Base-by-base conservation (phyloP, 2,113 vertebrate species). In the Protobothrops flavoviridis region DNA sequence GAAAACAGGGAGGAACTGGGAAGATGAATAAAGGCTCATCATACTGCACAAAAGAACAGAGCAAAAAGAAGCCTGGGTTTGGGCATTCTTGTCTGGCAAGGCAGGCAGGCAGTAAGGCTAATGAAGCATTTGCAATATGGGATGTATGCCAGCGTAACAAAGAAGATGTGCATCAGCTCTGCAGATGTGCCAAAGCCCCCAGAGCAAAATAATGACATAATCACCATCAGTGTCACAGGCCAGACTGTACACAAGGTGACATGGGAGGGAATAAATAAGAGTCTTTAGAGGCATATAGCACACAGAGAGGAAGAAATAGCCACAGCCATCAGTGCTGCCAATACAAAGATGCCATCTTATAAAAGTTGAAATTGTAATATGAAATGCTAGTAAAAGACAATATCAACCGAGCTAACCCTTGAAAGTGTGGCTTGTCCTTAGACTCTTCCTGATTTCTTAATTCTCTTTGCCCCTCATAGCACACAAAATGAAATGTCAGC, bases 121-220 rank as follows among this genome's bases (percentile, higher is more conserved):
- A 98, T 98, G 98, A 98, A 98, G 98, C 98, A 98, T 98, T 98
- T 98, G 98, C 94, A 96, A 97, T 94, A 97, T 97, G 97, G 98
- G 98, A 98, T 92, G 96, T 97, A 97, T 98, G 98, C 98, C 98
- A 98, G 97, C 95, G 97, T 97, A 98, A 98, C 98, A 98, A 98
- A 98, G 98, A 98, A 98, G 98, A 98, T 97, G 98, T 97, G 97
- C 98, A 98, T 97, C 98, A 97, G 97, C 96, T 98, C 98, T 98
- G 98, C 98, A 98, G 98, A 98, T 99, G 98, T 98, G 98, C 98
- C 98, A 98, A 98, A 98, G 98, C 98, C 98, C 98, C 98, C 97
- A 98, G 98, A 98, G 98, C 98, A 98, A 98, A 99, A 99, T 99
- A 99, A 99, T 99, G 99, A 99, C 99, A 99, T 99, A 99, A 99